Conservation (phyloP, 2,888 invertebrate genomes). For the Ectobius pallidus region DNA sequence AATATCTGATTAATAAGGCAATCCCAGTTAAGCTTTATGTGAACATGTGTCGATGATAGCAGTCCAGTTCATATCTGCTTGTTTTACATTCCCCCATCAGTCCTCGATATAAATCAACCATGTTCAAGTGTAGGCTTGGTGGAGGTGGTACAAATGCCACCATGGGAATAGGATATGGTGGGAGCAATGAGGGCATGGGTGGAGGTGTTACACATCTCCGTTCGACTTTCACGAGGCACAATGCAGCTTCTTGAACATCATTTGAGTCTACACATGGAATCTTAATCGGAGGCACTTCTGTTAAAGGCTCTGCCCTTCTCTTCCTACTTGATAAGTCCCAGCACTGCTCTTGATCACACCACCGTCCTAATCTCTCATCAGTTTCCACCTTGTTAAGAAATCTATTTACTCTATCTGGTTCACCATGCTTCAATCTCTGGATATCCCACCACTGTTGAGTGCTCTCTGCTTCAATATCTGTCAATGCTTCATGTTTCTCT, state of each 20-base stretch:
- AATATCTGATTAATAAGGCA: too few relatives aligned
- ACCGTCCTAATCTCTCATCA: too few relatives aligned
- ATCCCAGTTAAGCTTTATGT: too few relatives aligned
- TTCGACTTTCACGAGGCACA: constrained; percentile 56
- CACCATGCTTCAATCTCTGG: too few relatives aligned
- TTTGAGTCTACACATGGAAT: constrained; percentile 34
- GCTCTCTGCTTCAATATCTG: too few relatives aligned
- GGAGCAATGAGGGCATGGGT: background rate
- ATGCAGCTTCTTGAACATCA: constrained; percentile 53
- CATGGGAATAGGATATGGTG: background rate
- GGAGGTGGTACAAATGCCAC: background rate
- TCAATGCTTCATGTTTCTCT: too few relatives aligned
- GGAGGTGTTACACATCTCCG: constrained; percentile 41
- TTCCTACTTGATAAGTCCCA: constrained; percentile 48
- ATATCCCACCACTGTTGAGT: too few relatives aligned
- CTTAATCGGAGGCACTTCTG: constrained; percentile 25
- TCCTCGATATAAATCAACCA: constrained; percentile 32
- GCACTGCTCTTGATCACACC: constrained; percentile 45
- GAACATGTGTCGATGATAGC: constrained; percentile 54
- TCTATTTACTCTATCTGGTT: too few relatives aligned
- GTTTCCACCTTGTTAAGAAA: too few relatives aligned
- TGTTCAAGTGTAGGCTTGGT: constrained; percentile 14
- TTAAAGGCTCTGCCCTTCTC: constrained; percentile 31
- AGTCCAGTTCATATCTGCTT: constrained; percentile 52
- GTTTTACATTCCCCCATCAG: constrained; percentile 24